Base-by-base conservation (phyloP, 2,797 vertebrate genomes). In the Schizopygopsis pylzovi region DNA sequence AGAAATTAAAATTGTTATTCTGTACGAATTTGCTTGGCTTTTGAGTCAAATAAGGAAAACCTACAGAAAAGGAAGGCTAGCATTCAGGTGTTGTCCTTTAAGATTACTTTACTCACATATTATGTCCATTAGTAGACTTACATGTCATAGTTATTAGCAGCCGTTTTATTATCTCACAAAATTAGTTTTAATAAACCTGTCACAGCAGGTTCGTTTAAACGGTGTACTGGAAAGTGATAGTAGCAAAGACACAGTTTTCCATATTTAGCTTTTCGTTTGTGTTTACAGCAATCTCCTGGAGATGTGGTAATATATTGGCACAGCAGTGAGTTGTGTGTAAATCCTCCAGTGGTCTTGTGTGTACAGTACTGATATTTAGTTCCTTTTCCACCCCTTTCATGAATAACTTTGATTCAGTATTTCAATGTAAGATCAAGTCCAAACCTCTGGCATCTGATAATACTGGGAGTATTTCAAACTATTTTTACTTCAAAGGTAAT, bases 391-490 rank as follows among this genome's bases (percentile, higher is more conserved):
- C 91, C 84, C 59, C 82, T 89, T 92, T 92, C 90, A 93, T 95
- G 94, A 95, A 95, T 94, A 91, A 88, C 89, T 94, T 91, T 93
- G 92, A 95, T 95, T 95, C 94, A 95, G 85, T 41, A 88, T 93
- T 94, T 93, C 92, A 85, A 92, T 89, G 89, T 87, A 89, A 70
- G 82, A 88, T 86, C 37, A 39, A 81, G 90, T 87, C 37, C 65
- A 87, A 86, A 91, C 92, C 89, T 88, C 76, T 90, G 87, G 93
- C 90, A 87, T 88, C 88, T 81, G 81, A 72, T 84, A 92, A 90
- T 12, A 89, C 78, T 83, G 6, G 49, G 47, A 49, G 4, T 13
- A 11, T 82, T 54, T 86, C 28, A 89, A 81, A 85, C 37, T 63
- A 22, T 85, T 72, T 70, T 12, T 79, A 67, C 37, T 41, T 25